These are phyloP conservation scores for Dynastes tityus DNA, from an alignment of 2,888 invertebrate genomes.

Conservation along the genomic window DNA sequence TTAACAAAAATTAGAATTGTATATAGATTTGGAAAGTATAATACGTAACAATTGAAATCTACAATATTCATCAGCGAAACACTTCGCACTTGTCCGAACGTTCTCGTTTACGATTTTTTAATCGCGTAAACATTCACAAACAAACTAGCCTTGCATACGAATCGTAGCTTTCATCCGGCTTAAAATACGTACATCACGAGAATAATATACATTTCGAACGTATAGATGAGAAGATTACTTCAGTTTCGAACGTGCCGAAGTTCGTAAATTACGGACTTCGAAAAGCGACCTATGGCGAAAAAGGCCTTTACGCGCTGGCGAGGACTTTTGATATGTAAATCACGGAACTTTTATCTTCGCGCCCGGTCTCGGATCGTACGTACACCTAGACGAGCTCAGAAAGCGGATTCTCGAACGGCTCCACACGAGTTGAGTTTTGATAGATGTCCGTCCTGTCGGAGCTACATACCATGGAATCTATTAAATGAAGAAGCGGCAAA, in stretches of 20 bases:
- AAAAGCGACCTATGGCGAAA: slow-evolving; percentile 16
- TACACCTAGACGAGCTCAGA: slow-evolving; percentile 3
- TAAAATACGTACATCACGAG: slow-evolving; percentile 17
- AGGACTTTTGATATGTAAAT: slow-evolving; percentile 46
- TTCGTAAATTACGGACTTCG: slow-evolving; percentile 22
- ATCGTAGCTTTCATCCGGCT: slow-evolving; percentile 35
- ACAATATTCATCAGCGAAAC: neutral
- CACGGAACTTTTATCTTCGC: slow-evolving; percentile 28
- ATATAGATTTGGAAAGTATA: too few species aligned
- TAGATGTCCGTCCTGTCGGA: slow-evolving; percentile 1
- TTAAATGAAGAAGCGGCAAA: neutral
- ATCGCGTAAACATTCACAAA: slow-evolving; percentile 23
- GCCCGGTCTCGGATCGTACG: neutral
- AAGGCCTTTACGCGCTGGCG: slow-evolving; percentile 16
- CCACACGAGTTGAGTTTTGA: slow-evolving; percentile 6
- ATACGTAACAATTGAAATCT: too few species aligned
- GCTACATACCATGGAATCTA: neutral
- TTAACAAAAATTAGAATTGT: too few species aligned
- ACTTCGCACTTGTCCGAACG: neutral
- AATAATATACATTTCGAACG: slow-evolving; percentile 21
- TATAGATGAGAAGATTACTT: slow-evolving; percentile 36
- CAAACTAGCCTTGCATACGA: slow-evolving; percentile 1
- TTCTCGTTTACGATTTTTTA: neutral
- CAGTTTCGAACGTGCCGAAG: slow-evolving; percentile 32
- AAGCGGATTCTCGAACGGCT: neutral